Evolutionary conservation across 2,888 invertebrate genomes (phyloP).

Genomic region (Cephus pygmeus): DNA sequence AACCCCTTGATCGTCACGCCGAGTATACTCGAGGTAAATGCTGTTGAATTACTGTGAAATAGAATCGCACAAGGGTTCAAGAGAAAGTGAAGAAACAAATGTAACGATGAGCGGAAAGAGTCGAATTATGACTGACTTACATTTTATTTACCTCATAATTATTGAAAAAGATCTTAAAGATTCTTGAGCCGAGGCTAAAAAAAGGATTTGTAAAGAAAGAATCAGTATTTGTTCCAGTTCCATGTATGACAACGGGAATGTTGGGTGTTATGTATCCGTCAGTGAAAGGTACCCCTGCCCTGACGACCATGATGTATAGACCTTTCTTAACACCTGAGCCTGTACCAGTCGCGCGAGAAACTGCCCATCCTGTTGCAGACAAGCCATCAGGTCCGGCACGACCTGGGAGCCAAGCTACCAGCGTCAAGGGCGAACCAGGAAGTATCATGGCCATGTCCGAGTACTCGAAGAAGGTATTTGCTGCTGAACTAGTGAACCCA

Average conservation of each 20-base stretch:
- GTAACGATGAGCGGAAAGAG: background rate
- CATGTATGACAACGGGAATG: constrained; percentile 68
- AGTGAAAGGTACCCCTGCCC: constrained; percentile 53
- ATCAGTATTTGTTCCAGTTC: constrained; percentile 67
- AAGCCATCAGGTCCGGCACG: constrained; percentile 45
- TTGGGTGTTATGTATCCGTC: constrained; percentile 72
- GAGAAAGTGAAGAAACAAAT: background rate
- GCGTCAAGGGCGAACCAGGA: constrained; percentile 71
- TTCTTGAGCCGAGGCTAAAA: background rate
- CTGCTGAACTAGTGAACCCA: background rate
- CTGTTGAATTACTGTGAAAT: too few species aligned
- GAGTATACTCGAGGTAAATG: too few species aligned
- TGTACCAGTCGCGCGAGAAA: constrained; percentile 27
- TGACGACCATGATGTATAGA: constrained; percentile 70
- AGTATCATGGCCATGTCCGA: constrained; percentile 70
- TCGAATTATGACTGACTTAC: background rate
- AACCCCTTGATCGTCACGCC: too few species aligned
- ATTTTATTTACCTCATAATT: background rate
- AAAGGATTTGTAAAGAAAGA: background rate
- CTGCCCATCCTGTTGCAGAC: constrained; percentile 14
- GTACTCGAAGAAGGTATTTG: constrained; percentile 69
- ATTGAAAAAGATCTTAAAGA: background rate
- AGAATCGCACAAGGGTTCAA: too few species aligned
- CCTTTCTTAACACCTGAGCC: constrained; percentile 65
- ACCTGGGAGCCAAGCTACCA: constrained; percentile 69